These are phyloP conservation scores for Drosophila asahinai DNA, from an alignment of 1,140 invertebrate genomes.

Conservation along the genomic window DNA sequence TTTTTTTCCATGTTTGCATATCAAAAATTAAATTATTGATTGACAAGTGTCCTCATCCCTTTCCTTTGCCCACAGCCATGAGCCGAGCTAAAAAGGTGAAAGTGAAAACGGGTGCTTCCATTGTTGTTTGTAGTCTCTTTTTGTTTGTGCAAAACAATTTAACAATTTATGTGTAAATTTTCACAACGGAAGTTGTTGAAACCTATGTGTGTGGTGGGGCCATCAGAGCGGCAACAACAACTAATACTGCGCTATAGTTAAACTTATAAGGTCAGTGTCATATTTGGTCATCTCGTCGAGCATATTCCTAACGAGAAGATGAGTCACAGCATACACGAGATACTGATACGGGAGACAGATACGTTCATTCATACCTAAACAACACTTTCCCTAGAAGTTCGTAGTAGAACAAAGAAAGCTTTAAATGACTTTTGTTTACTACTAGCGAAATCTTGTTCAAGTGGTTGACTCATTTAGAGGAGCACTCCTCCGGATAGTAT, in stretches of 20 bases:
- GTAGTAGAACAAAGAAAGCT: constrained; percentile 6
- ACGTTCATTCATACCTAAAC: constrained; percentile 4
- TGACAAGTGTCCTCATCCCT: constrained; percentile 43
- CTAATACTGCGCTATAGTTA: constrained; percentile 30
- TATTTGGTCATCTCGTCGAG: constrained; percentile 57
- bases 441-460: constrained; percentile 10
- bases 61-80: constrained; percentile 18
- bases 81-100: constrained; percentile 56
- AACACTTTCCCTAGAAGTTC: constrained; percentile 16
- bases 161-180: constrained; percentile 54
- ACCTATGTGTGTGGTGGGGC: constrained; percentile 47
- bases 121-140: constrained; percentile 24
- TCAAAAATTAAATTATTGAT: constrained; percentile 62
- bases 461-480: not conserved
- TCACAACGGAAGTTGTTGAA: constrained; percentile 71
- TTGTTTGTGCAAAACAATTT: constrained; percentile 54
- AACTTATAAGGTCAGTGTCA: constrained; percentile 71
- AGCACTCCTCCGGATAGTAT: not conserved
- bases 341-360: constrained; percentile 9
- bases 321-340: constrained; percentile 18
- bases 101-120: constrained; percentile 52
- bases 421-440: constrained; percentile 4
- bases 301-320: constrained; percentile 18
- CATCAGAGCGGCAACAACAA: constrained; percentile 24
- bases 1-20: constrained; percentile 21